Evolutionary conservation across 2,888 invertebrate genomes (phyloP), one percentile per base, ranked within the genome.

Genomic region (Conops quadrifasciatus): DNA sequence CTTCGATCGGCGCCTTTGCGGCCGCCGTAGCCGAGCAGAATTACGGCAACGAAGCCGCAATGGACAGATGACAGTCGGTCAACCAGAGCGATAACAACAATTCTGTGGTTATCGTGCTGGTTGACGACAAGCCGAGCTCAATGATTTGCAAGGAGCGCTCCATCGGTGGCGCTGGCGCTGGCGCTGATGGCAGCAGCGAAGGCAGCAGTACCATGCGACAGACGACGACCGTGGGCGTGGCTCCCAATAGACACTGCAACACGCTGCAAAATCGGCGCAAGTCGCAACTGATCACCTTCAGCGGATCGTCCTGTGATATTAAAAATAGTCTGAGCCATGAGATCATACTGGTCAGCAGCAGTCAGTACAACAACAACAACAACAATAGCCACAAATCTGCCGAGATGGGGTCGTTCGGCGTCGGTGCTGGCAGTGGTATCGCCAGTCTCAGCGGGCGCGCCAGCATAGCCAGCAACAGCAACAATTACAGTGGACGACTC

Each of bases 271-370:
- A 84, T 73, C 78, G 85, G 62, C 82, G 85, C 67, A 84, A 83
- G 74, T 84, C 84, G 19, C 84, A 84, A 77, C 76, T 84, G 78
- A 84, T 84, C 65, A 84, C 84, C 58, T 84, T 84, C 74, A 84
- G 84, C 78, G 80, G 84, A 72, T 83, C 83, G 71, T 82, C 84
- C 77, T 83, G 85, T 81, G 85, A 85, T 80, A 84, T 84, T 75
- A 84, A 85, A 76, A 84, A 82, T 79, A 85, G 84, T 80, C 81
- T 84, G 73, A 85, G 82, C 72, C 84, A 84, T 75, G 85, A 85
- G 75, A 80, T 82, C 72, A 81, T 84, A 70, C 75, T 79, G 75
- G 75, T 78, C 72, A 78, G 79, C 75, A 80, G 77, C 72, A 76
- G 73, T 51, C 76, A 74, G 26, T 77, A 76, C 62, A 75, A 63